Base-by-base conservation (phyloP, 2,888 invertebrate genomes). In the Copidosoma aretas region DNA sequence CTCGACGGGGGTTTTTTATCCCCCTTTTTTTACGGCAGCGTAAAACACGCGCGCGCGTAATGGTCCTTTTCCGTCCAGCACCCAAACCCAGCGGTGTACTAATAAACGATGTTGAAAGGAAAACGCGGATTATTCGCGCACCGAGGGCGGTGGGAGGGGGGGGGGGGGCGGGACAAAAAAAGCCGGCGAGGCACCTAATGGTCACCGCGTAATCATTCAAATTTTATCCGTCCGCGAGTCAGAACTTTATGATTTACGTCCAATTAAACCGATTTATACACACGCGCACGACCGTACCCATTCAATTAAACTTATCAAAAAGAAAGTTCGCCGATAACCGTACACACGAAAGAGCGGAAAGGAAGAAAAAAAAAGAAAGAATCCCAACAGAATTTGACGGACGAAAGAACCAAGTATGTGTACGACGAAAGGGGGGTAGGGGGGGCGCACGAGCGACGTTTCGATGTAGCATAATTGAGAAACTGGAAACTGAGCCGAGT, bases 251-350 rank as follows among this genome's bases (percentile, higher is more conserved):
- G 41, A 54, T 60, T 32, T 41, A 56, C 49, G 54, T 25, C 25
- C 49, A 56, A 60, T 52, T 51, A 58, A 58, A 2, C 57, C 10
- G 22, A 54, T 46, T 1, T 12, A 17, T 46, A n/a, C n/a, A n/a
- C n/a, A n/a, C 12, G 32, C 32, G 8, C 32, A 5, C 8, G 10
- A 46, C 53, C n/a, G n/a, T n/a, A 49, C 49, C 19, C 25, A 49
- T 60, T 60, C 39, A 54, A 66, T 60, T 54, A 66, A 46, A 60
- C 49, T 60, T 67, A 68, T 70, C 68, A 71, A 8, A 68, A 73
- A 67, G 70, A 71, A 71, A 70, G 73, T 68, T 62, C 54, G 51
- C n/a, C 43, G 62, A 58, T 46, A 54, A 43, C 17, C 58, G 41
- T 52, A 61, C 22, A 41, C 51, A 46, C 19, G 32, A 32, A 64